Percentiles rank a stretch among this genome's conserved stretches.
Conservation (phyloP, 92 coral and sea anemone species). For the Plumapathes pennacea region DNA sequence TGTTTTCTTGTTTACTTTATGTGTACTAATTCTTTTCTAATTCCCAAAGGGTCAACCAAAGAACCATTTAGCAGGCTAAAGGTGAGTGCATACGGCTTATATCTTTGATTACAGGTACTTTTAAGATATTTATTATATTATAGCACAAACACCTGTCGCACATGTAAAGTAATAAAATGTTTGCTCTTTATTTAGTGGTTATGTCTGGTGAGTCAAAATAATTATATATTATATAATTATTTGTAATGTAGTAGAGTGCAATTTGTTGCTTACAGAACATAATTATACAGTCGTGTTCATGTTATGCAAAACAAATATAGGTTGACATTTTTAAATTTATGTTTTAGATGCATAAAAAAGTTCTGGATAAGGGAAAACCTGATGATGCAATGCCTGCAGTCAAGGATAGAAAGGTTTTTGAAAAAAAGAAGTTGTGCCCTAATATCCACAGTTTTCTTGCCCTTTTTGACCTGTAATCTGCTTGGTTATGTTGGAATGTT, state of each 20-base stretch:
- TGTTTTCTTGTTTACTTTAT: not conserved
- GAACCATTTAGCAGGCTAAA: constrained; percentile 91
- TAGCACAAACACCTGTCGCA: too few species aligned
- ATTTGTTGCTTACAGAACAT: too few species aligned
- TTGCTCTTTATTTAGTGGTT: not conserved
- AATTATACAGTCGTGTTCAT: too few species aligned
- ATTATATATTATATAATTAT: not conserved
- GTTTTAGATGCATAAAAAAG: constrained; percentile 93
- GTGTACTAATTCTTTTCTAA: constrained; percentile 1
- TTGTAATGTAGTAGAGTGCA: too few species aligned
- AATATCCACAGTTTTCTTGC: not conserved
- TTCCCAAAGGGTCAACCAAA: constrained; percentile 65
- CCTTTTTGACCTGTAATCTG: not conserved
- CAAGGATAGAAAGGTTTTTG: constrained; percentile 74
- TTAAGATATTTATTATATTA: too few species aligned
- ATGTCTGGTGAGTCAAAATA: not conserved
- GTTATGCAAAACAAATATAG: not conserved
- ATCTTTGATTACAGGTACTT: not conserved
- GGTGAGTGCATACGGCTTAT: constrained; percentile 29
- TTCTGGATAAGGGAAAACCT: constrained; percentile 96
- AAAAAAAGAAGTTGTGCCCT: not conserved
- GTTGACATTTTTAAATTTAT: not conserved
- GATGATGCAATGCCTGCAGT: constrained; percentile 91
- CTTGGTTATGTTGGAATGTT: too few species aligned
- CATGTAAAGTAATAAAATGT: not conserved